Base-by-base conservation (phyloP, 2,888 invertebrate genomes). In the Cheilosia soror region DNA sequence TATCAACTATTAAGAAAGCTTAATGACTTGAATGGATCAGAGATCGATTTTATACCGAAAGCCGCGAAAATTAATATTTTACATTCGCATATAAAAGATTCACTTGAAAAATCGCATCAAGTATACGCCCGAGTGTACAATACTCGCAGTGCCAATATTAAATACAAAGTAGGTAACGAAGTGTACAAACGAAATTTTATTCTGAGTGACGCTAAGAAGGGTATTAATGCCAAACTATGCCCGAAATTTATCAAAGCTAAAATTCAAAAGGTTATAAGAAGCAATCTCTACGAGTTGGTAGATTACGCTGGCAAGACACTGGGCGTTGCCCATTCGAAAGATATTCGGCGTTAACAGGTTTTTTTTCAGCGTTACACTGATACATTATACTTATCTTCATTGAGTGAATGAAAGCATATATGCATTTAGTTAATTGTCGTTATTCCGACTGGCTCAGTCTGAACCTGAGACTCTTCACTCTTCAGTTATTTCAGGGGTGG, bases 331-430 rank as follows among this genome's bases (percentile, higher is more conserved):
- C 42, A 42, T 5, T 42, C 42, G 42, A 42, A 42, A 42, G 40
- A n/a, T 42, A 42, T 42, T 5, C n/a, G 42, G 42, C 42, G 42
- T 0, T 42, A 5, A 42, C 5, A 33, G 3, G 33, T 33, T 33
- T 9, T 3, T 3, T 2, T 7, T 5, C 9, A 1, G 5, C 1
- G 1, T 7, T n/a, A n/a, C 7, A 1, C 7, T 6, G 0, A 0
- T 9, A 3, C 0, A n/a, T n/a, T n/a, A 0, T 2, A 5, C 5
- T n/a, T 5, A 3, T 9, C 0, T 9, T 33, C 0, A 9, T 9
- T 1, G 9, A 33, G 9, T 3, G 31, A 6, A 31, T 31, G 6
- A 3, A 9, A 0, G 3, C 9, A 3, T 2, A 3, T 2, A 33
- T 3, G 9, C 3, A 0, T 6, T 33, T 9, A 9, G 9, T 7